These are phyloP conservation scores for Idris sp. DNA, from an alignment of 1,140 invertebrate genomes.

Conservation along the genomic window DNA sequence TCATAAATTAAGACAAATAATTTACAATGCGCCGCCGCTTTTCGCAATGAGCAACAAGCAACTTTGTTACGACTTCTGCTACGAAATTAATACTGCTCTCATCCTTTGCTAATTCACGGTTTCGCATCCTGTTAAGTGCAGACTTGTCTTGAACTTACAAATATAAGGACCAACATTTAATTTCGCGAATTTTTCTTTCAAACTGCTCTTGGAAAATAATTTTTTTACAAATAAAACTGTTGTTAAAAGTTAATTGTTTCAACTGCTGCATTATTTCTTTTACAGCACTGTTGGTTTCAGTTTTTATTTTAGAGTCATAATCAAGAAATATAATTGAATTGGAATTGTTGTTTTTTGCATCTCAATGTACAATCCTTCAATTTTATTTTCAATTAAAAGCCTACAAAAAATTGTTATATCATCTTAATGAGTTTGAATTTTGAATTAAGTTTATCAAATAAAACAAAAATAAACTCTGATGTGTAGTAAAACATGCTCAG, in stretches of 20 bases:
- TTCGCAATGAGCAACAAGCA: constrained; percentile 15
- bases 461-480: not conserved
- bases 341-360: too few species aligned
- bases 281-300: too few species aligned
- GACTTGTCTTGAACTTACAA: constrained; percentile 1
- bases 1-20: constrained; percentile 63
- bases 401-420: too few species aligned
- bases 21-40: constrained; percentile 53
- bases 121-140: constrained; percentile 35
- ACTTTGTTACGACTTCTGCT: constrained; percentile 42
- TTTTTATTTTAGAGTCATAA: too few species aligned
- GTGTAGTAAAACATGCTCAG: not conserved
- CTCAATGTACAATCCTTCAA: too few species aligned
- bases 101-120: constrained; percentile 35
- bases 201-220: not conserved
- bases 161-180: constrained; percentile 9
- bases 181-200: constrained; percentile 1
- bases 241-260: too few species aligned
- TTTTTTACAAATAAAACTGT: too few species aligned
- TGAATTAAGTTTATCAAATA: too few species aligned
- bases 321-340: too few species aligned
- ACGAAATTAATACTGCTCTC: constrained; percentile 36
- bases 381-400: too few species aligned
- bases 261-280: too few species aligned
- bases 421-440: too few species aligned